Conservation (phyloP, 1,140 invertebrate genomes). For the Heliothis subflexa region DNA sequence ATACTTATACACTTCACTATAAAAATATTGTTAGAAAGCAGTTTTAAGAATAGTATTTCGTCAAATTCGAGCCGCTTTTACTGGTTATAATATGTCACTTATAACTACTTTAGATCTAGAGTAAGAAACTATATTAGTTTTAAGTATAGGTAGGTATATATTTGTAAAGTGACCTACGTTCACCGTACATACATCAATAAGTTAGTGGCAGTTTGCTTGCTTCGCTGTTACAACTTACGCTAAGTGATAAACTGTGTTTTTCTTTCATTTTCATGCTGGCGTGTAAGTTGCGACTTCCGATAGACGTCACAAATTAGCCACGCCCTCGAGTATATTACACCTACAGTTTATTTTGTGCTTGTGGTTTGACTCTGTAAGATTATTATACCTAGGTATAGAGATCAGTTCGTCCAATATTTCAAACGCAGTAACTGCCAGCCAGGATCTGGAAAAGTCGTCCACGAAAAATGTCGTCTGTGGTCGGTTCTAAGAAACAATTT, state of each 20-base stretch:
- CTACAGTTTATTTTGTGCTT: no score
- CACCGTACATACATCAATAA: slow-evolving; percentile 25
- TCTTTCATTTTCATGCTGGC: slow-evolving; percentile 13
- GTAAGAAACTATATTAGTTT: background rate
- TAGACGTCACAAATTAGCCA: slow-evolving; percentile 2
- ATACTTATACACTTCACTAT: no score
- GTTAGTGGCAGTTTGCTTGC: slow-evolving; percentile 3
- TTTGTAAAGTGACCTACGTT: background rate
- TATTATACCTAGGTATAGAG: background rate
- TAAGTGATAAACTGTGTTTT: slow-evolving; percentile 35
- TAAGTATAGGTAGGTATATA: background rate
- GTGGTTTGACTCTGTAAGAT: background rate
- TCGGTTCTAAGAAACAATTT: slow-evolving; percentile 10
- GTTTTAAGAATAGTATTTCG: no score
- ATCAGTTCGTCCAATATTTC: slow-evolving; percentile 11
- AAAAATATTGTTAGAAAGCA: no score
- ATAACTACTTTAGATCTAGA: background rate
- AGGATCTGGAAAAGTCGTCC: slow-evolving; percentile 17
- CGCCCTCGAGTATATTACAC: background rate
- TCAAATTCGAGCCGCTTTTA: no score
- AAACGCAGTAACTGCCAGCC: background rate
- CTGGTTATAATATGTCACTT: background rate
- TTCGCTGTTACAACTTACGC: slow-evolving; percentile 17
- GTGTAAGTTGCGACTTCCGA: background rate
- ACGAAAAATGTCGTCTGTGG: slow-evolving; percentile 21